Evolutionary conservation across 2,113 vertebrate species (phyloP).

Genomic region (Strix uralensis): DNA sequence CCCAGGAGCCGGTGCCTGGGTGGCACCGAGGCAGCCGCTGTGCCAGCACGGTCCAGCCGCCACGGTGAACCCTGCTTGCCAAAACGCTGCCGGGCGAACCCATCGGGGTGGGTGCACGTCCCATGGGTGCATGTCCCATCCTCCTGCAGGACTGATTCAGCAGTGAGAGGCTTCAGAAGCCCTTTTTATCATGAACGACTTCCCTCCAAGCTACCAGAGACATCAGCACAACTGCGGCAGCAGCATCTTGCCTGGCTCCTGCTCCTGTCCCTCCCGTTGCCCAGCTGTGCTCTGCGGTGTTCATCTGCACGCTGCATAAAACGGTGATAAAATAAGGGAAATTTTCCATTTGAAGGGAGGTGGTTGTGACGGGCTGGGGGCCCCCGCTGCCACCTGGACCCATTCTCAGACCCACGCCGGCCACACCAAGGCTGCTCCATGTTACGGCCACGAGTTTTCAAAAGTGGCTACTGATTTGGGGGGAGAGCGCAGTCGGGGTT

Average conservation of each 20-base stretch:
- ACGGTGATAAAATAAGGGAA: background rate
- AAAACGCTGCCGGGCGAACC: rapidly evolving
- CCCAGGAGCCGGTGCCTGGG: background rate
- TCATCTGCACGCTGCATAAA: background rate
- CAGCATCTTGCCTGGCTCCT: background rate
- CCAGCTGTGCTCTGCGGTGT: background rate
- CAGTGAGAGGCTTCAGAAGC: background rate
- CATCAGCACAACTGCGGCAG: background rate
- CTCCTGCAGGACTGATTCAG: background rate
- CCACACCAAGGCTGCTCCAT: background rate
- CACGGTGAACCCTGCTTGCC: background rate
- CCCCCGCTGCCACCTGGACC: conserved; percentile 11
- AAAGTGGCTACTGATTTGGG: background rate
- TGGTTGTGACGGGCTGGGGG: background rate
- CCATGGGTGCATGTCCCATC: background rate
- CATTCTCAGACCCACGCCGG: background rate
- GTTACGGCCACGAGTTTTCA: rapidly evolving
- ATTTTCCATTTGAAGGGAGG: conserved; percentile 30
- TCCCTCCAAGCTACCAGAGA: background rate
- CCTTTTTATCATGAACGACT: background rate
- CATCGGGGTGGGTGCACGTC: rapidly evolving
- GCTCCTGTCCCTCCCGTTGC: background rate
- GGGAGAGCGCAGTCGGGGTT: background rate
- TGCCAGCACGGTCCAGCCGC: rapidly evolving
- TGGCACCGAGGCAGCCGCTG: rapidly evolving